Evolutionary conservation across 2,888 invertebrate species (phyloP), one percentile per base, ranked within the genome.

Genomic region (Plebejus argus): DNA sequence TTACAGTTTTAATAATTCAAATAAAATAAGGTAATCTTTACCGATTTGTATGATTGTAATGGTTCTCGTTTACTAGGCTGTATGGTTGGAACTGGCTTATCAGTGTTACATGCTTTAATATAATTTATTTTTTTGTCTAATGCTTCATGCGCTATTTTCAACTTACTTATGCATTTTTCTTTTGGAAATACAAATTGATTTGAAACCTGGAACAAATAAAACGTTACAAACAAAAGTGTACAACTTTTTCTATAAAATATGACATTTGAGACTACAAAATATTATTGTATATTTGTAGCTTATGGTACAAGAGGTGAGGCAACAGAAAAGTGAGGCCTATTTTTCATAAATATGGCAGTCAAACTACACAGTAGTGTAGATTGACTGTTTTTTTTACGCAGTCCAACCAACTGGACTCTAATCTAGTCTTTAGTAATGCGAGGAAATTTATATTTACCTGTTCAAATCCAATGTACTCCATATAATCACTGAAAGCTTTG

Each of bases 401-500:
- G 10, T 23, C 20, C 23, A 61, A 1, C 23, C 12, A 20, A 23
- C 4, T 23, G 12, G 61, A 23, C 12, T 45, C 10, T 66, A 33
- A 18, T 49, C 4, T 33, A 35, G 23, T 23, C 1, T 56, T 56
- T 75, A 2, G 33, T 28, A 33, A 6, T 0, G 28, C 28, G 18
- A 66, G 5, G 0, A 23, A 3, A 66, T 66, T 33, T 66, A 12
- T 28, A 20, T 89, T 87, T 86, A 94, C 93, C 85, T 80, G 66
- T 79, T 82, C 82, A 81, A 92, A 93, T n/a, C 92, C 92, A 58
- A 93, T 84, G 78, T 92, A 91, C 84, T 87, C 88, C n/a, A 94
- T 83, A 79, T 93, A 94, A 61, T 91, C 90, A 77, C 79, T 82
- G 70, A 93, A 89, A 45, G 87, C 85, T 18, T 89, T 85, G 78